These are phyloP conservation scores for Carcina quercana DNA, from an alignment of 2,888 invertebrate genomes.

Conservation along the genomic window DNA sequence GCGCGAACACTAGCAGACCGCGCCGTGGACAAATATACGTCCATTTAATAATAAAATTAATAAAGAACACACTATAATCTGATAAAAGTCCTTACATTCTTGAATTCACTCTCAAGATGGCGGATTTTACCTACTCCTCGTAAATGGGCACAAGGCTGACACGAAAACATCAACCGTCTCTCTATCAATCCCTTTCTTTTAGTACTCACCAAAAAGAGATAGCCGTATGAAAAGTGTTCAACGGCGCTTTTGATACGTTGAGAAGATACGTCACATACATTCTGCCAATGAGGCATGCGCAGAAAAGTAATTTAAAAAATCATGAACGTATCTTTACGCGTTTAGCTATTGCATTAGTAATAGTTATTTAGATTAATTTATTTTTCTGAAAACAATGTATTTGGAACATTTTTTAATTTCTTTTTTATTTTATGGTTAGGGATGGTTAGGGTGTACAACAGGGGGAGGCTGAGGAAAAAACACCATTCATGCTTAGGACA, in stretches of 20 bases:
- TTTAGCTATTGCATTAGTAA: slow-evolving; percentile 24
- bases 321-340: slow-evolving; percentile 44
- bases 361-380: too few relatives aligned
- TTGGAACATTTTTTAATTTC: too few relatives aligned
- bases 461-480: too few relatives aligned
- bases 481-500: too few relatives aligned
- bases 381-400: too few relatives aligned
- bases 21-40: slow-evolving; percentile 41
- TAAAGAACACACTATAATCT: slow-evolving; percentile 61
- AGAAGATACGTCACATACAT: slow-evolving; percentile 52
- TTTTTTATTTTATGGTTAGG: too few relatives aligned
- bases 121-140: slow-evolving; percentile 75
- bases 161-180: slow-evolving; percentile 74
- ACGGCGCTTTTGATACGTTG: slow-evolving; percentile 44
- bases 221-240: slow-evolving; percentile 55
- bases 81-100: slow-evolving; percentile 74
- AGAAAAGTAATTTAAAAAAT: slow-evolving; percentile 35
- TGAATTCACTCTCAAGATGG: slow-evolving; percentile 79
- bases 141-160: slow-evolving; percentile 75
- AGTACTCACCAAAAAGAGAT: slow-evolving; percentile 48
- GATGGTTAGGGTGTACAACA: too few relatives aligned
- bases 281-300: slow-evolving; percentile 65
- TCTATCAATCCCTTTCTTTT: slow-evolving; percentile 64
- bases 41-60: slow-evolving; percentile 66
- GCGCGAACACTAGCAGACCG: slow-evolving; percentile 34